Conservation (phyloP, 2,797 vertebrate species). For the Propithecus deckenii region DNA sequence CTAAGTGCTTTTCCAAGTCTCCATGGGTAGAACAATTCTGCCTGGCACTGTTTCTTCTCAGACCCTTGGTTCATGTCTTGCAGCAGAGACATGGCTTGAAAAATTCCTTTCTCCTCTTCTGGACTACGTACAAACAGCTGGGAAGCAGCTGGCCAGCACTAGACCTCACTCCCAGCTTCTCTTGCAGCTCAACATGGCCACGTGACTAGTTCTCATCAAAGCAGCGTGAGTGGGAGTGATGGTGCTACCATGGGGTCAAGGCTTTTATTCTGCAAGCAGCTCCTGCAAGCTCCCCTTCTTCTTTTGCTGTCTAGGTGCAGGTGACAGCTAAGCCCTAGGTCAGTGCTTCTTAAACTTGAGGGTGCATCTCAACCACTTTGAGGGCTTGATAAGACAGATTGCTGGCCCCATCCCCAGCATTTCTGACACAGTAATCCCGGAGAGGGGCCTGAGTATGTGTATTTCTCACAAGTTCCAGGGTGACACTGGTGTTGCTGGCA, state of each 20-base stretch:
- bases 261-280: background rate
- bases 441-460: background rate
- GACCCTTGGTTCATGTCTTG: background rate
- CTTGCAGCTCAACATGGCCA: background rate
- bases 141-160: background rate
- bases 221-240: too few species aligned
- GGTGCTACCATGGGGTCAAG: rapidly evolving
- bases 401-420: background rate
- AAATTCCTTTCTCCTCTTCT: background rate
- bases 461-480: background rate
- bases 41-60: background rate
- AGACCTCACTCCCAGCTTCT: background rate
- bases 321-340: background rate
- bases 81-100: background rate
- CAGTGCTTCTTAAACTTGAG: background rate
- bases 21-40: background rate
- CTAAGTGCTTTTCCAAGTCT: background rate
- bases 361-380: background rate
- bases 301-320: background rate
- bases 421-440: background rate
- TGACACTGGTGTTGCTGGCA: background rate
- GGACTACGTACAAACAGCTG: rapidly evolving
- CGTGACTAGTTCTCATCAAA: background rate
- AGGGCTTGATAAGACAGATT: background rate
- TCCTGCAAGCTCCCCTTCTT: background rate